phyloP scores from a whole-genome alignment of 2,888 invertebrate species.

The Osedax frankpressi region DNA sequence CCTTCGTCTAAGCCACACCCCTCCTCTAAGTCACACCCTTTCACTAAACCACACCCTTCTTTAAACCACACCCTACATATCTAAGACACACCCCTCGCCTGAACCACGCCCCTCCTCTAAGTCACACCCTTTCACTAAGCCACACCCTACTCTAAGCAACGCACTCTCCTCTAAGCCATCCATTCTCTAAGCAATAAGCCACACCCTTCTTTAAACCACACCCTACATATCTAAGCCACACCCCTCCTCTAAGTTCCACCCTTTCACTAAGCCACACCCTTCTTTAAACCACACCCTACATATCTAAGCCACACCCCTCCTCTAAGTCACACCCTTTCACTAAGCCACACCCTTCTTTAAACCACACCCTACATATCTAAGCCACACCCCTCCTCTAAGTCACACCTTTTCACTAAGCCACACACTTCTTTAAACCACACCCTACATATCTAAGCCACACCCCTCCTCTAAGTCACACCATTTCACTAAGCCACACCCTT shows the following conservation, averaged over 20 bases:
- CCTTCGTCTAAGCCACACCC: background rate
- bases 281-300: too few relatives aligned
- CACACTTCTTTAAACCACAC: too few relatives aligned
- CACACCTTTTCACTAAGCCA: too few relatives aligned
- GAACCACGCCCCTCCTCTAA: background rate
- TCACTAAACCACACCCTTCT: background rate
- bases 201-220: background rate
- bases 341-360: too few relatives aligned
- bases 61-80: background rate
- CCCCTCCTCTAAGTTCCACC: background rate
- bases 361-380: too few relatives aligned
- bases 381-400: too few relatives aligned
- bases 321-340: too few relatives aligned
- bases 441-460: too few relatives aligned
- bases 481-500: slow-evolving; percentile 43
- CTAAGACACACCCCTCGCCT: background rate
- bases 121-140: background rate
- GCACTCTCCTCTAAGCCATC: background rate
- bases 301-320: too few relatives aligned
- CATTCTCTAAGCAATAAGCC: background rate
- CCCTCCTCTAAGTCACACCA: too few relatives aligned
- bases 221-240: background rate
- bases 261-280: too few relatives aligned
- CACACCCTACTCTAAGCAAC: background rate
- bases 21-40: background rate